Evolutionary conservation across 2,113 vertebrate species (phyloP).

Genomic region (Elachura formosa): DNA sequence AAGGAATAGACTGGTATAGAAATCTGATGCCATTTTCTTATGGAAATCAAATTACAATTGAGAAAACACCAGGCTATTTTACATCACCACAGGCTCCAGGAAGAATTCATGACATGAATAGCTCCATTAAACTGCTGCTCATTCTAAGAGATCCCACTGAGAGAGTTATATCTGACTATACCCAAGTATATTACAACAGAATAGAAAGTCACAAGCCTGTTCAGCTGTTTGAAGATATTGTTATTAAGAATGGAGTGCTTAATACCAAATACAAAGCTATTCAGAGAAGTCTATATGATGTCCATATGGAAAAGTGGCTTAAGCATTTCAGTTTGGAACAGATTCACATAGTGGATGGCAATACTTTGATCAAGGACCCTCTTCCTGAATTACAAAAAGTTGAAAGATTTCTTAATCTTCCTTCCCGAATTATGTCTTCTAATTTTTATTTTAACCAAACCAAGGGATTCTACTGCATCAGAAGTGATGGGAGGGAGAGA

Average conservation of each 20-base stretch:
- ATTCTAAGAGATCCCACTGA: slow-evolving; percentile 89
- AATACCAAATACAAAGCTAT: slow-evolving; percentile 92
- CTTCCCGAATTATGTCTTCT: slow-evolving; percentile 83
- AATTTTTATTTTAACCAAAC: slow-evolving; percentile 97
- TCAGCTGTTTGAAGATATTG: slow-evolving; percentile 89
- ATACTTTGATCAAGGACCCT: slow-evolving; percentile 87
- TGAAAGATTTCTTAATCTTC: slow-evolving; percentile 86
- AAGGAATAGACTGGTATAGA: slow-evolving; percentile 89
- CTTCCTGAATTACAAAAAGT: slow-evolving; percentile 89
- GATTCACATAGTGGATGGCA: slow-evolving; percentile 90
- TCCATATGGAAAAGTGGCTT: slow-evolving; percentile 92
- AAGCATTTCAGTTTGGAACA: slow-evolving; percentile 85
- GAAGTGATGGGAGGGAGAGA: slow-evolving; percentile 86
- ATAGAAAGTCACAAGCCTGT: slow-evolving; percentile 91
- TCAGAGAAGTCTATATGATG: slow-evolving; percentile 88
- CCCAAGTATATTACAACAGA: slow-evolving; percentile 92
- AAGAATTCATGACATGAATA: slow-evolving; percentile 89
- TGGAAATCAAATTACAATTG: slow-evolving; percentile 89
- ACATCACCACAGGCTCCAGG: slow-evolving; percentile 85
- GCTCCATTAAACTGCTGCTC: slow-evolving; percentile 87
- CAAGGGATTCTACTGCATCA: slow-evolving; percentile 92
- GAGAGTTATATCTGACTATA: slow-evolving; percentile 91
- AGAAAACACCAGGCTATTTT: slow-evolving; percentile 94
- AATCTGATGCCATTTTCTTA: slow-evolving; percentile 90
- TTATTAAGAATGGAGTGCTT: slow-evolving; percentile 85